Evolutionary conservation across 2,888 invertebrate genomes (phyloP), one percentile per base, ranked within the genome.

Genomic region (Cephus pulcher): DNA sequence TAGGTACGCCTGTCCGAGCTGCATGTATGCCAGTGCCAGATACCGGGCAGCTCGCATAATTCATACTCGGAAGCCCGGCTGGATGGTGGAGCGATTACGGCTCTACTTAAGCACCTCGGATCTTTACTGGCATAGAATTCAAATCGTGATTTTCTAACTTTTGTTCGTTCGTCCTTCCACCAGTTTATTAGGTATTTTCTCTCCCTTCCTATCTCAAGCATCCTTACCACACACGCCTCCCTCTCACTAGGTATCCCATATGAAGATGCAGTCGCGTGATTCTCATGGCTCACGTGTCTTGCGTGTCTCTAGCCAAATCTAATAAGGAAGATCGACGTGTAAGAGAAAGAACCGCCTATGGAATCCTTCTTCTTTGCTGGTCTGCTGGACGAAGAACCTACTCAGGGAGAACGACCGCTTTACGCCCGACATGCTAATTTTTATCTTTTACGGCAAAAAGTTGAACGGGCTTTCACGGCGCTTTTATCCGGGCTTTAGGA

Each of bases 351-450:
- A 56, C 56, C 23, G 23, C 23, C 15, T 56, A 56, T 56, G 23
- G 56, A 56, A 23, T 56, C 23, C 6, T 56, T 56, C 56, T 23
- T 23, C 56, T 56, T 56, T 56, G 56, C 40, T 56, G 23, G 40
- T 56, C 56, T 23, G 2, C 56, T 56, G 56, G 56, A 23, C 56
- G 23, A 23, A 23, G 56, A 56, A 56, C 23, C 56, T 15, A 56
- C 56, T 23, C 23, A 11, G 69, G 75, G 77, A 40, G 74, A 70
- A 69, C 56, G 40, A 74, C 79, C 80, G 82, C 84, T 85, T 85
- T 86, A 84, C 84, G 85, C 84, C 84, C 84, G 86, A 85, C 85
- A 85, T 85, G 85, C 86, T 85, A 85, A 85, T 85, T 85, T 85
- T 86, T 86, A 85, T 85, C 86, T 85, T 85, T 83, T 81, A 83